These are phyloP conservation scores for Cheilosia urbana DNA, from an alignment of 2,888 invertebrate genomes.

Conservation along the genomic window DNA sequence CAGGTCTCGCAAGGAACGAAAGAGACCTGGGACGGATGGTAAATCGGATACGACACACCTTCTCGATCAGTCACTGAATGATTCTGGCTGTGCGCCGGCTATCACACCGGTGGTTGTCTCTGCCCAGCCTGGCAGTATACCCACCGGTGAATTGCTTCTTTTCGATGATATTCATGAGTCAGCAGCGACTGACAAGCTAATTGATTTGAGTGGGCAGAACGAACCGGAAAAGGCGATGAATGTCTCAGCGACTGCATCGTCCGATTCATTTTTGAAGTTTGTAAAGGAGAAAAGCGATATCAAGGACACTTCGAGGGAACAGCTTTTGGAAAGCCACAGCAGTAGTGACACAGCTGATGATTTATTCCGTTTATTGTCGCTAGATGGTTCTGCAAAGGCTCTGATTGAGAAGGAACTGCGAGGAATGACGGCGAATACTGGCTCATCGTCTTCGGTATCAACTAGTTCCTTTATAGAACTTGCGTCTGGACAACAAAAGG, in stretches of 20 bases:
- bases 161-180: conserved; percentile 5
- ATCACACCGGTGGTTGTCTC: conserved; percentile 33
- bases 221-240: not conserved
- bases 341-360: conserved; percentile 22
- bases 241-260: conserved; percentile 1
- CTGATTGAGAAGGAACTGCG: not conserved
- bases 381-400: not conserved
- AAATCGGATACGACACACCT: conserved; percentile 16
- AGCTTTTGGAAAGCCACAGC: conserved; percentile 13
- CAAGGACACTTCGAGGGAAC: conserved; percentile 27
- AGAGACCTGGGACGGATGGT: conserved; percentile 24
- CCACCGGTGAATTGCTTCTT: conserved; percentile 6
- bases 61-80: conserved; percentile 43
- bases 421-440: not conserved
- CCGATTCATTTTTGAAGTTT: conserved; percentile 48
- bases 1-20: conserved; percentile 64
- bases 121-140: not conserved
- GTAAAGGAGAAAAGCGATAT: not conserved
- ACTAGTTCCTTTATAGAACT: conserved; percentile 33
- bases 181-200: conserved; percentile 4
- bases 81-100: conserved; percentile 25
- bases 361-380: not conserved
- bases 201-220: conserved; percentile 18
- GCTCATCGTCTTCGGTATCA: conserved; percentile 46
- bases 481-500: not conserved